Conservation (phyloP, 1,140 invertebrate genomes). For the Aphelenchoides fujianensis region DNA sequence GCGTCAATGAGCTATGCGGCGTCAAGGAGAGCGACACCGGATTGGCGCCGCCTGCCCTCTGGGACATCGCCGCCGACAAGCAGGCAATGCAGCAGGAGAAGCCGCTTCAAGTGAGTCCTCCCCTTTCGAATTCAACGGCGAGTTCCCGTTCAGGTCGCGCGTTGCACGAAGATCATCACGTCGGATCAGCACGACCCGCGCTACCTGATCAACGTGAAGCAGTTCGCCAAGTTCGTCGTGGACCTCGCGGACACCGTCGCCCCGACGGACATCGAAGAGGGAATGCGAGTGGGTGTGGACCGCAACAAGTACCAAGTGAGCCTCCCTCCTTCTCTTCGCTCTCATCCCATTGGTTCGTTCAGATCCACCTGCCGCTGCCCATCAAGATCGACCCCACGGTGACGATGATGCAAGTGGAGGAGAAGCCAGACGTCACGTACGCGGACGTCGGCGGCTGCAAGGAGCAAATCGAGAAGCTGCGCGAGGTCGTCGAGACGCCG, state of each 20-base stretch:
- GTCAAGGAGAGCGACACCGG: slow-evolving; percentile 74
- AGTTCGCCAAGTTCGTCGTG: slow-evolving; percentile 99
- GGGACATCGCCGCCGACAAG: slow-evolving; percentile 99
- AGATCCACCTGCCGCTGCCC: slow-evolving; percentile 94
- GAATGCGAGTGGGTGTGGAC: slow-evolving; percentile 98
- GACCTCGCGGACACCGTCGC: slow-evolving; percentile 97
- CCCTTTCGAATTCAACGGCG: too few species aligned
- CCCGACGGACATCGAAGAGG: slow-evolving; percentile 99
- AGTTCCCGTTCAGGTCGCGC: too few species aligned
- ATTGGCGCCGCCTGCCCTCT: slow-evolving; percentile 90
- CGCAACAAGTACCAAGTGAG: slow-evolving; percentile 92
- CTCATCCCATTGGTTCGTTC: too few species aligned
- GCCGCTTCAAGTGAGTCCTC: slow-evolving; percentile 84
- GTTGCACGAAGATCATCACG: slow-evolving; percentile 68
- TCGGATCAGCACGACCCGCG: slow-evolving; percentile 95
- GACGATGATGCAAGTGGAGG: slow-evolving; percentile 99
- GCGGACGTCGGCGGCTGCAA: slow-evolving; percentile 97
- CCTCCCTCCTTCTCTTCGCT: too few species aligned
- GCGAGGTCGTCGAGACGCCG: slow-evolving; percentile 97
- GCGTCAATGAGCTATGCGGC: slow-evolving; percentile 90
- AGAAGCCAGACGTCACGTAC: slow-evolving; percentile 98
- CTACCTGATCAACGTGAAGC: slow-evolving; percentile 99
- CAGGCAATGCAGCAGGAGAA: slow-evolving; percentile 97
- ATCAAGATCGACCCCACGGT: slow-evolving; percentile 99
- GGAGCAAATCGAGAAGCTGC: slow-evolving; percentile 96